phyloP scores from a whole-genome alignment of 92 coral and sea anemone species.

The Zoanthus gigantus region DNA sequence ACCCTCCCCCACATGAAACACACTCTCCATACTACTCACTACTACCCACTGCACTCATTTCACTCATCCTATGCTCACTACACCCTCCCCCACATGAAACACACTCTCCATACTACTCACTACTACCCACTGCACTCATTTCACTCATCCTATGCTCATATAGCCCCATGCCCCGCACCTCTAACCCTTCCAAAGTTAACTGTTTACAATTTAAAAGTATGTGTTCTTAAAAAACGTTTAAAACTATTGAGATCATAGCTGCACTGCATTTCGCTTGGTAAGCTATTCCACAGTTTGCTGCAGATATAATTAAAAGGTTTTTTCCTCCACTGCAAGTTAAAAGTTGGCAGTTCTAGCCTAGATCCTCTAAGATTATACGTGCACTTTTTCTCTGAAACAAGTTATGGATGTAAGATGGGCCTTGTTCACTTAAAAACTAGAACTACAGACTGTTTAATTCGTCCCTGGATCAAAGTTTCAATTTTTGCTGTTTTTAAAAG shows the following conservation, averaged over 20 bases:
- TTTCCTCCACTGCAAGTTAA: neutral
- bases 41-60: neutral
- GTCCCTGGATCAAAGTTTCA: neutral
- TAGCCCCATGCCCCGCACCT: neutral
- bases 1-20: constrained; percentile 1
- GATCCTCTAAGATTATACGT: too few species aligned
- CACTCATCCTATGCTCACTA: too few species aligned
- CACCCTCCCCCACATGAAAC: too few species aligned
- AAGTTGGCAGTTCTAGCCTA: neutral
- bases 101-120: too few species aligned
- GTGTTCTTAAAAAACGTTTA: too few species aligned
- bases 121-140: too few species aligned
- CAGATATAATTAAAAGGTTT: neutral
- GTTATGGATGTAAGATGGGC: too few species aligned
- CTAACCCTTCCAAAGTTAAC: neutral
- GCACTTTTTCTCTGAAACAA: too few species aligned
- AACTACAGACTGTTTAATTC: neutral
- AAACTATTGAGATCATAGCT: neutral
- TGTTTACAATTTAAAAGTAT: neutral
- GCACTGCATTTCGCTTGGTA: neutral
- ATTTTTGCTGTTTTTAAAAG: neutral
- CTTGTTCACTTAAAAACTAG: neutral
- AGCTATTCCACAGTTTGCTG: neutral
- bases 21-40: constrained; percentile 1
- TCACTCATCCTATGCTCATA: too few species aligned